These are phyloP conservation scores for Muntiacus reevesi DNA, from an alignment of 2,113 vertebrate genomes.

Conservation along the genomic window DNA sequence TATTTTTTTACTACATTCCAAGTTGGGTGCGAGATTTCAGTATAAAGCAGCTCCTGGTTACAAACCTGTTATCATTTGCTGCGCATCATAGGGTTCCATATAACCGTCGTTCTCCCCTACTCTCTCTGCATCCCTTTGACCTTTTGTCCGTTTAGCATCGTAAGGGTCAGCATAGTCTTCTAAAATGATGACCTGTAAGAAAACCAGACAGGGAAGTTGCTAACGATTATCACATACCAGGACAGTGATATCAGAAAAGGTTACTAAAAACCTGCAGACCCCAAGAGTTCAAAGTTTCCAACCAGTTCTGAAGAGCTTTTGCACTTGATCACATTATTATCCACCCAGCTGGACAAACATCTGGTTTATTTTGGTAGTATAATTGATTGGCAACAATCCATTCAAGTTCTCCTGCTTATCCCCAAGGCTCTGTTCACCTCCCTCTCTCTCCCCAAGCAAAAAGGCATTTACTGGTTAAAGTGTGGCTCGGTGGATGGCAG, in stretches of 20 bases:
- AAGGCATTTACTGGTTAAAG: background rate
- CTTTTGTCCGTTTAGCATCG: conserved; percentile 92
- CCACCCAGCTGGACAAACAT: background rate
- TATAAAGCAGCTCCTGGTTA: background rate
- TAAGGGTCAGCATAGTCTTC: conserved; percentile 97
- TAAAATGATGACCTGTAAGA: conserved; percentile 91
- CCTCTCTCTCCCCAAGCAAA: background rate
- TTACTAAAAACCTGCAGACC: background rate
- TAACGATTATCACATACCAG: too few species aligned
- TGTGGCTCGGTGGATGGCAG: background rate
- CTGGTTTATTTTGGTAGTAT: background rate
- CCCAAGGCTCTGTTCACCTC: background rate
- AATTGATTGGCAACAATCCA: background rate
- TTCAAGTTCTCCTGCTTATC: background rate
- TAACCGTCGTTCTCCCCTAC: conserved; percentile 93
- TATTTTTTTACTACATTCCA: background rate
- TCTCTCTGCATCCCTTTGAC: conserved; percentile 91
- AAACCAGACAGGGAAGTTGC: background rate
- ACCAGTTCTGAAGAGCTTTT: background rate
- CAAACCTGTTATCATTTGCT: conserved; percentile 97
- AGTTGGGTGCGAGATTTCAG: background rate
- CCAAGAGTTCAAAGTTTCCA: background rate
- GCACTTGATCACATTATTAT: background rate
- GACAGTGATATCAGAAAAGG: background rate
- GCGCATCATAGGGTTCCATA: conserved; percentile 97